Percentiles rank a stretch among this genome's conserved stretches.
Evolutionary conservation across 2,888 invertebrate genomes (phyloP).

Genomic region (Pristionchus entomophagus): DNA sequence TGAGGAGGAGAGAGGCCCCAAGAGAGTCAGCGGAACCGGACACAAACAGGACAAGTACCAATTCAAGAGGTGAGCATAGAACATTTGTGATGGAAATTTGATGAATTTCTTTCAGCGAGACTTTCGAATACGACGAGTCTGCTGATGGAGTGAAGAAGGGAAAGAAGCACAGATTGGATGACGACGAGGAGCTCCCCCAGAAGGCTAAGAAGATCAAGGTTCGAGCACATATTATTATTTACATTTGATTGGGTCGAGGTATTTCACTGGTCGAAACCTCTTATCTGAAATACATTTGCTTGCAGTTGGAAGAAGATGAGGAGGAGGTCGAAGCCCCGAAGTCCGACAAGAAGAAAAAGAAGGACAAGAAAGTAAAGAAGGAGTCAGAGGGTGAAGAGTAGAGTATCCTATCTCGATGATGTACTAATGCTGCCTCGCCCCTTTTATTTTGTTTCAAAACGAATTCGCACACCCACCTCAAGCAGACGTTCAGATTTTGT

Average conservation of each 20-base stretch:
- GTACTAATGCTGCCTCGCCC: conserved; percentile 39
- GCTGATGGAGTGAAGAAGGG: conserved; percentile 62
- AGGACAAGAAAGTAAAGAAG: conserved; percentile 42
- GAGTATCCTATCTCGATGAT: background rate
- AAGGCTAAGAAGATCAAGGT: conserved; percentile 58
- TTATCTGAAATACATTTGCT: background rate
- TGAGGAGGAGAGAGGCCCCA: conserved; percentile 85
- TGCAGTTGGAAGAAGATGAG: conserved; percentile 46
- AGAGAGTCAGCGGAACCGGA: conserved; percentile 82
- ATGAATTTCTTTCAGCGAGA: conserved; percentile 62
- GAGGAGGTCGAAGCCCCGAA: conserved; percentile 42
- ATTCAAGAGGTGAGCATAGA: conserved; percentile 81
- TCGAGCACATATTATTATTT: background rate
- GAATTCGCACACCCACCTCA: background rate
- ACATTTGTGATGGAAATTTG: background rate
- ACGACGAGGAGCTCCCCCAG: conserved; percentile 55
- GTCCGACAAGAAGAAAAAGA: conserved; percentile 46
- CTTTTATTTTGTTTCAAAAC: background rate
- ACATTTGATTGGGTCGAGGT: no score
- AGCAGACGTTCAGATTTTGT: background rate
- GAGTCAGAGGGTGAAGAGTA: conserved; percentile 41
- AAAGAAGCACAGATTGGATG: conserved; percentile 54
- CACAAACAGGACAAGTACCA: conserved; percentile 95
- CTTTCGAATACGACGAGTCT: conserved; percentile 69
- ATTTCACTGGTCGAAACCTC: no score